Percentiles rank a stretch among this genome's conserved stretches.
These are phyloP conservation scores for Netelia inedita DNA, from an alignment of 2,888 invertebrate genomes.

Conservation along the genomic window DNA sequence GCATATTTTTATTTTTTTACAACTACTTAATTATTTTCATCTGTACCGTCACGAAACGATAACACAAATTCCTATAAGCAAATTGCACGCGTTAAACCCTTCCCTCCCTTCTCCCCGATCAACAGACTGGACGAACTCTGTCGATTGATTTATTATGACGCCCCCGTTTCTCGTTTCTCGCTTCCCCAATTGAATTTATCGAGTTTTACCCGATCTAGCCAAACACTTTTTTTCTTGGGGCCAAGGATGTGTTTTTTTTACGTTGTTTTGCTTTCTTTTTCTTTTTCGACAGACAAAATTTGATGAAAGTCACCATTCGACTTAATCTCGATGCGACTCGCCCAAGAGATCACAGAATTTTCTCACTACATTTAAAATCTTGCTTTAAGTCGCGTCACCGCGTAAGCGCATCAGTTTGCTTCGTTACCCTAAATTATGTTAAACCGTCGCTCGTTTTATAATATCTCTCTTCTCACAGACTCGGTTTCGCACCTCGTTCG, in stretches of 20 bases:
- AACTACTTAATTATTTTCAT: constrained; percentile 1
- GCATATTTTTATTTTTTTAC: constrained; percentile 42
- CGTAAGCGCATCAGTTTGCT: constrained; percentile 65
- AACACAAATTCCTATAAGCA: constrained; percentile 44
- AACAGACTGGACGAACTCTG: constrained; percentile 32
- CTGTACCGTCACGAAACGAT: constrained; percentile 54
- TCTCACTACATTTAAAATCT: constrained; percentile 62
- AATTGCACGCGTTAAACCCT: constrained; percentile 43
- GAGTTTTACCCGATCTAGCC: constrained; percentile 17
- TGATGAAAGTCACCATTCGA: constrained; percentile 6
- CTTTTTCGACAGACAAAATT: constrained; percentile 10
- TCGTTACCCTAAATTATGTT: constrained; percentile 63
- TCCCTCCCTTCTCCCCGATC: constrained; percentile 29
- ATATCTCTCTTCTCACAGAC: constrained; percentile 5
- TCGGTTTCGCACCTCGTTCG: constrained; percentile 22
- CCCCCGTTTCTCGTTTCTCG: background rate
- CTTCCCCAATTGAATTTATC: constrained; percentile 12
- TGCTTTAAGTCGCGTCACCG: constrained; percentile 69
- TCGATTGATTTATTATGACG: background rate
- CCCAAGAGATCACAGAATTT: constrained; percentile 66
- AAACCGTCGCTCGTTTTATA: constrained; percentile 38
- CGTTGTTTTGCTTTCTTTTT: background rate
- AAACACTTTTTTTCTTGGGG: constrained; percentile 2
- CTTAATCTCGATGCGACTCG: constrained; percentile 61
- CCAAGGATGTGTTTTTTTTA: background rate